A percentile compares a stretch with the other conserved stretches of the same genome.
Conservation (phyloP, 2,797 vertebrate genomes). For the Psittacula echo region DNA sequence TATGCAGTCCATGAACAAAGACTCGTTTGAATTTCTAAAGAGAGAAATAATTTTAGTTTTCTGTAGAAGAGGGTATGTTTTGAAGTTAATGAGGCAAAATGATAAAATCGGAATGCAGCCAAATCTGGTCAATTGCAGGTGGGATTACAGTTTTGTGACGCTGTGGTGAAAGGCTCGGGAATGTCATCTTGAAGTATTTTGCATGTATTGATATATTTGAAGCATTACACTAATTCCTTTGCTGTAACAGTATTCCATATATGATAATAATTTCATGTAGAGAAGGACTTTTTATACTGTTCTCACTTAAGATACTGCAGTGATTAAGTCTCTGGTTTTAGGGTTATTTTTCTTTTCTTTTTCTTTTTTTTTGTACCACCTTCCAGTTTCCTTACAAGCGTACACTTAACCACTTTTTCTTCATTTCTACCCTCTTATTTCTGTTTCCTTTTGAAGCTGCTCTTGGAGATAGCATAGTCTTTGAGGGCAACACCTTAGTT, state of each 20-base stretch:
- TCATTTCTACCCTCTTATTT: slow-evolving; percentile 65
- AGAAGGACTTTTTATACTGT: neutral
- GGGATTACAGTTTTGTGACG: neutral
- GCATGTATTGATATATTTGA: neutral
- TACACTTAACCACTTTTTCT: slow-evolving; percentile 25
- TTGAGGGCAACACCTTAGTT: slow-evolving; percentile 73
- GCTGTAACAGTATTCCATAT: neutral
- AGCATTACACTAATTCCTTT: neutral
- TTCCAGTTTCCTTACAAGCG: too few relatives aligned
- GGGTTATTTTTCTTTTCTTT: neutral
- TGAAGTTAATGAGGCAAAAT: neutral
- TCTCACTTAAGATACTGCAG: neutral
- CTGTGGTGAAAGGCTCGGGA: neutral
- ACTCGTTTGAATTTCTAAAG: neutral
- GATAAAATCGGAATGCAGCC: neutral
- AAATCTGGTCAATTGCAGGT: neutral
- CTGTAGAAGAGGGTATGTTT: neutral
- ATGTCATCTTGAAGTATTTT: neutral
- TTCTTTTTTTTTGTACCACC: too few relatives aligned
- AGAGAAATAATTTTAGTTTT: neutral
- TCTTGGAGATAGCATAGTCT: slow-evolving; percentile 69
- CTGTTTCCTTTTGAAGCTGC: slow-evolving; percentile 69
- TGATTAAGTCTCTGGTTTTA: slow-evolving; percentile 42
- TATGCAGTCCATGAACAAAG: neutral
- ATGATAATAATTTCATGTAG: neutral